A percentile compares a stretch with the other conserved stretches of the same genome.
phyloP scores from a whole-genome alignment of 2,888 invertebrate genomes.

The Cephus runcator region DNA sequence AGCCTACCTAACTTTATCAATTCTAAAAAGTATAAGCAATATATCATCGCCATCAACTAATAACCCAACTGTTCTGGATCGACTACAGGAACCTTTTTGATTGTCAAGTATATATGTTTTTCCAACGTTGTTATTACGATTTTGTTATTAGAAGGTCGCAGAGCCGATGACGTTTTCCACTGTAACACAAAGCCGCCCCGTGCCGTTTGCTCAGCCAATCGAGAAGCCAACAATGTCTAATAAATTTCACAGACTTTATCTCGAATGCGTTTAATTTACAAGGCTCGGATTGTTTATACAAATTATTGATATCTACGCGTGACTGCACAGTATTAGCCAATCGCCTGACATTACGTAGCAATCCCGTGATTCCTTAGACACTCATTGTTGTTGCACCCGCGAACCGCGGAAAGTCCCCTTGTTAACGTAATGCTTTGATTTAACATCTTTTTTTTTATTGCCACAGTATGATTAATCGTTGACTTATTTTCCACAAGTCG shows the following conservation, averaged over 20 bases:
- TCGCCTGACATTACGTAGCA: neutral
- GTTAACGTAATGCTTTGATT: neutral
- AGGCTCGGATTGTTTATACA: constrained; percentile 35
- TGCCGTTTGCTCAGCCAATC: constrained; percentile 7
- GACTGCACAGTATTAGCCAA: neutral
- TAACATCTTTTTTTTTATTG: neutral
- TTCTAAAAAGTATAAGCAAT: neutral
- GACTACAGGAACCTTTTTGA: neutral
- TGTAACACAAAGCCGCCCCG: constrained; percentile 7
- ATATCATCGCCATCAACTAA: neutral
- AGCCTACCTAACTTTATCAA: neutral
- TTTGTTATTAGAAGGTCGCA: neutral
- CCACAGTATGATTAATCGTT: neutral
- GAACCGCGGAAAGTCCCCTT: neutral
- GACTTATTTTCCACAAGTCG: neutral
- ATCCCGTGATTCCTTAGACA: neutral
- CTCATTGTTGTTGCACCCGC: neutral
- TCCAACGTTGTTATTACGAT: neutral
- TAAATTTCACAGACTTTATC: constrained; percentile 30
- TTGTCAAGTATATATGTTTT: neutral
- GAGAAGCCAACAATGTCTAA: constrained; percentile 26
- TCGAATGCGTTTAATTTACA: constrained; percentile 38
- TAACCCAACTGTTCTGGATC: neutral
- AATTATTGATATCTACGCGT: constrained; percentile 33
- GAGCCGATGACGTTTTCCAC: neutral